phyloP scores from a whole-genome alignment of 2,797 vertebrate genomes.

The Alca torda region DNA sequence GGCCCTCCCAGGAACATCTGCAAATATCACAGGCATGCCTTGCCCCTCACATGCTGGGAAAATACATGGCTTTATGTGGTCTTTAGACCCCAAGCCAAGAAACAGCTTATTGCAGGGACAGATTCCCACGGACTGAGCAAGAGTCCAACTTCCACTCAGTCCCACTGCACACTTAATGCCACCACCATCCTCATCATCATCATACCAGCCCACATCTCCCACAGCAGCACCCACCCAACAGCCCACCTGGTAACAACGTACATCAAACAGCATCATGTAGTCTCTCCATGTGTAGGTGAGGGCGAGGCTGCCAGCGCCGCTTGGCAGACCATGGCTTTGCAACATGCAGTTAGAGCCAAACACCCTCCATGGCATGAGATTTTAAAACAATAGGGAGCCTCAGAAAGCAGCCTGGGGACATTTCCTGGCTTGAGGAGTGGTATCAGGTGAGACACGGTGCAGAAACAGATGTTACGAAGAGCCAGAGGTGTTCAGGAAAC shows the following conservation, averaged over 20 bases:
- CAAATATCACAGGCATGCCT: not conserved
- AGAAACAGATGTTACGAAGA: not conserved
- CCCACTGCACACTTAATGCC: not conserved
- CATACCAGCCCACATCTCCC: not conserved
- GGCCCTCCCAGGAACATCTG: not conserved
- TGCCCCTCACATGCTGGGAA: not conserved
- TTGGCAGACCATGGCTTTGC: not conserved
- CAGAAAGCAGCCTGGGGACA: not conserved
- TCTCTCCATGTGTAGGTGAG: not conserved
- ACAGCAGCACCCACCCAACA: not conserved
- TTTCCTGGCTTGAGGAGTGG: not conserved
- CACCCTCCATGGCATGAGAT: not conserved
- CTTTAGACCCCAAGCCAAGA: not conserved
- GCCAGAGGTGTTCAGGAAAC: not conserved
- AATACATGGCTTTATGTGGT: not conserved
- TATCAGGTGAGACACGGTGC: not conserved
- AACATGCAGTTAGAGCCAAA: not conserved
- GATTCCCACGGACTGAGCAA: not conserved
- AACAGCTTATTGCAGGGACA: not conserved
- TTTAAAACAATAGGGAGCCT: not conserved
- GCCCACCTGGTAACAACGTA: not conserved
- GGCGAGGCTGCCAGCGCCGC: accelerated
- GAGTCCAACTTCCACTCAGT: not conserved
- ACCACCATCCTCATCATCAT: not conserved
- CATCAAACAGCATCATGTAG: accelerated